phyloP scores from a whole-genome alignment of 1,140 invertebrate species.

The Camponotus pennsylvanicus region DNA sequence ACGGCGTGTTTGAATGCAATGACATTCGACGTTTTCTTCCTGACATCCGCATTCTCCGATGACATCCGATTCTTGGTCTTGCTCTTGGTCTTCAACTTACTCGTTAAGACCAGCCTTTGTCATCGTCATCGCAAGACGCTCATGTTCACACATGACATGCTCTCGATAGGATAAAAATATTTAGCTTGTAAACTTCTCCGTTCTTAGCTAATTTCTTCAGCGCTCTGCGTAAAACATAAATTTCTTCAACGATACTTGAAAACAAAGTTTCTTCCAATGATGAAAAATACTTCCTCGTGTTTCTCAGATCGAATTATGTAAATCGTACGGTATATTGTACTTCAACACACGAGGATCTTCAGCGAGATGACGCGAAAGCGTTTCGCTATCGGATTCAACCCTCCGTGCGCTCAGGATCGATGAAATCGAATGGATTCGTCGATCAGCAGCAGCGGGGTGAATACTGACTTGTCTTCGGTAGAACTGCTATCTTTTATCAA shows the following conservation, averaged over 20 bases:
- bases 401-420: background rate
- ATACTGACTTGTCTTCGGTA: conserved; percentile 80
- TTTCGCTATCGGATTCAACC: background rate
- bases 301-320: background rate
- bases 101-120: background rate
- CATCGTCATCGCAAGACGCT: background rate
- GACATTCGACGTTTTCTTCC: background rate
- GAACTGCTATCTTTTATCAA: conserved; percentile 86
- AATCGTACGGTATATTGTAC: background rate
- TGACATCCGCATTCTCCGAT: conserved; percentile 20
- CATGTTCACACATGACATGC: background rate
- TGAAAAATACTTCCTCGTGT: background rate
- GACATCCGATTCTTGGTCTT: background rate
- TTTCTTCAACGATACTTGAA: conserved; percentile 6
- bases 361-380: background rate
- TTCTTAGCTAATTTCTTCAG: background rate
- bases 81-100: background rate
- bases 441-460: conserved; percentile 74
- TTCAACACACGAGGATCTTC: background rate
- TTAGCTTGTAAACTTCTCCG: background rate
- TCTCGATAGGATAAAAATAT: background rate
- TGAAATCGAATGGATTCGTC: background rate
- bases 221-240: background rate
- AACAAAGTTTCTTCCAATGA: conserved; percentile 18
- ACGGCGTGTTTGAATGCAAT: too few species aligned